Base-by-base conservation (phyloP, 2,797 vertebrate genomes). In the Danio albolineatus region DNA sequence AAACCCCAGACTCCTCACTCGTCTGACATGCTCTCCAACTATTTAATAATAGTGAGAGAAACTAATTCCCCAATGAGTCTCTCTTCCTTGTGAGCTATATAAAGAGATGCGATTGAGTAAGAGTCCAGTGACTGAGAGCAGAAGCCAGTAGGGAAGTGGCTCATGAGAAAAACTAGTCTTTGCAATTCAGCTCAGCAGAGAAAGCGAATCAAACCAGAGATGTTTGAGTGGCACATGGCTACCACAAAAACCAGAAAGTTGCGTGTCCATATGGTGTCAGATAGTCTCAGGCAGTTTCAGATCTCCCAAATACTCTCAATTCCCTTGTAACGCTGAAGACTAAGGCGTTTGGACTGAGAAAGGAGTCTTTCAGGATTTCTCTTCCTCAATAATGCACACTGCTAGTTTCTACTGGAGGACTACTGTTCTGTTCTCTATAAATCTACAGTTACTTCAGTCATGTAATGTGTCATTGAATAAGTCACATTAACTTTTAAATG, bases 91-190 rank as follows among this genome's bases (percentile, higher is more conserved):
- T 89, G 77, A 12, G 88, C 84, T 89, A 87, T 91, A 93, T 93
- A 92, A 93, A 94, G 91, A 93, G 87, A 89, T 82, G 78, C 87
- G 89, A 93, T 92, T 93, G 92, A 93, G 92, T 91, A 94, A 94
- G 90, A 93, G 85, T 82, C 80, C 84, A 84, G 89, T 83, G 88
- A 83, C 82, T 89, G 89, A 84, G 89, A 90, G 89, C 85, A 84
- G 86, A 88, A 81, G 80, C 78, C 75, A 66, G 66, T 72, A 83
- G 84, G 81, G 83, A 86, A 89, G 80, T 69, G 85, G 79, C 82
- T 81, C 76, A 85, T 44, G 82, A 81, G 82, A 85, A 82, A 56
- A 76, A 79, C 67, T 79, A 76, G 72, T 78, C 64, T 83, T 73
- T 21, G 73, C 59, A 54, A 82, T 74, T 64, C 73, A 66, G 73